Conservation (phyloP, 2,888 invertebrate species). For the Siphlonurus alternatus region DNA sequence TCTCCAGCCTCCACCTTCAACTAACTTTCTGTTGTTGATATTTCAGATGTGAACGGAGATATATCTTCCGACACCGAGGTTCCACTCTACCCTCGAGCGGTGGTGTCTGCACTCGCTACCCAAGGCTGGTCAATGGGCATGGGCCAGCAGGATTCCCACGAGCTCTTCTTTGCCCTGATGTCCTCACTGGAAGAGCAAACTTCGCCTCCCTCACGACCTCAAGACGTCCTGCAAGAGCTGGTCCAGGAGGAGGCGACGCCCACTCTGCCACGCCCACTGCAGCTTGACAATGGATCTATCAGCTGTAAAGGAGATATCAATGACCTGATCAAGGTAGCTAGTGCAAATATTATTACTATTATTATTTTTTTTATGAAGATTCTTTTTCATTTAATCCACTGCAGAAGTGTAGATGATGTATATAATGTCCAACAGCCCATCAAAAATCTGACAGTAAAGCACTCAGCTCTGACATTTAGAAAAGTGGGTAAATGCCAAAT, state of each 20-base stretch:
- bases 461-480: too few species aligned
- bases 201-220: slow-evolving; percentile 10
- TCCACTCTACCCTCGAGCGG: slow-evolving; percentile 27
- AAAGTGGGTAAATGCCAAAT: too few species aligned
- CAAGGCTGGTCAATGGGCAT: slow-evolving; percentile 76
- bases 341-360: too few species aligned
- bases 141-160: slow-evolving; percentile 89
- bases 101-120: slow-evolving; percentile 54
- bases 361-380: too few species aligned
- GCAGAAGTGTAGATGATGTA: too few species aligned
- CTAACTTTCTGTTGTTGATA: slow-evolving; percentile 8
- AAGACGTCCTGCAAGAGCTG: not conserved
- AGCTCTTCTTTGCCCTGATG: slow-evolving; percentile 73
- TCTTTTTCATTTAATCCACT: too few species aligned
- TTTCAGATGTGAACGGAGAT: slow-evolving; percentile 51
- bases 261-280: too few species aligned
- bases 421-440: too few species aligned
- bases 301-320: too few species aligned
- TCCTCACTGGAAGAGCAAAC: slow-evolving; percentile 81
- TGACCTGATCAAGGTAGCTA: too few species aligned
- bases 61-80: slow-evolving; percentile 38
- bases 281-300: too few species aligned
- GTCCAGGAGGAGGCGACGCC: not conserved
- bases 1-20: not conserved
- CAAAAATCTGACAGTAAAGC: too few species aligned